Conservation (phyloP, 2,888 invertebrate species). For the Lobophora halterata region DNA sequence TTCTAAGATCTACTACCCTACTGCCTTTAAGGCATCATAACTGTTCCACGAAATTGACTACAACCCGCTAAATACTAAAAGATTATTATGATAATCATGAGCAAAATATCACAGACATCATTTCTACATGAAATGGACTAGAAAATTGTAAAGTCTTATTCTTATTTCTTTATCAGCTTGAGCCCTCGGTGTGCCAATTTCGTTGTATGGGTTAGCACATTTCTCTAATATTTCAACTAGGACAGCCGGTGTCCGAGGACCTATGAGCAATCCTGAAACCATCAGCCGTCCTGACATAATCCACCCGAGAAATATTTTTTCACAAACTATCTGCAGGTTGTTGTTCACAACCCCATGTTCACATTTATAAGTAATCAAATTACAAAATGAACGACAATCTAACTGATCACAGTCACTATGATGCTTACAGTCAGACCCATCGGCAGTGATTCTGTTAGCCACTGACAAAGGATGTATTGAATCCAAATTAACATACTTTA, state of each 20-base stretch:
- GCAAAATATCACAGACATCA: constrained; percentile 32
- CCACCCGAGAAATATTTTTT: constrained; percentile 84
- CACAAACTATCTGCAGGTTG: constrained; percentile 85
- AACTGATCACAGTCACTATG: constrained; percentile 85
- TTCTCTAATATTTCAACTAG: constrained; percentile 79
- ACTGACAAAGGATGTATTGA: constrained; percentile 81
- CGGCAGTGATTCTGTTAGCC: constrained; percentile 68
- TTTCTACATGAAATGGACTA: constrained; percentile 56
- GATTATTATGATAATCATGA: constrained; percentile 14
- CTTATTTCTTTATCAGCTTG: constrained; percentile 69
- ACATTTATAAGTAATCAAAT: constrained; percentile 73
- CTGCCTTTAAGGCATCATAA: constrained; percentile 16
- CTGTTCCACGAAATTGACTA: constrained; percentile 13
- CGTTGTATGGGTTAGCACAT: constrained; percentile 79
- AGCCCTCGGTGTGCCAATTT: constrained; percentile 65
- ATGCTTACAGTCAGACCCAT: constrained; percentile 69
- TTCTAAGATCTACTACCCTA: not conserved
- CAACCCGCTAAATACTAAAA: too few species aligned
- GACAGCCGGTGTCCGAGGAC: constrained; percentile 79
- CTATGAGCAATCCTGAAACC: constrained; percentile 82
- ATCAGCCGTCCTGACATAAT: constrained; percentile 80
- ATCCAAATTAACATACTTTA: constrained; percentile 84
- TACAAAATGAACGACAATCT: constrained; percentile 84
- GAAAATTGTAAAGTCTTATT: constrained; percentile 73
- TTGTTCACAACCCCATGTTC: constrained; percentile 80